phyloP scores from a whole-genome alignment of 2,113 vertebrate genomes.

The Suricata suricatta region DNA sequence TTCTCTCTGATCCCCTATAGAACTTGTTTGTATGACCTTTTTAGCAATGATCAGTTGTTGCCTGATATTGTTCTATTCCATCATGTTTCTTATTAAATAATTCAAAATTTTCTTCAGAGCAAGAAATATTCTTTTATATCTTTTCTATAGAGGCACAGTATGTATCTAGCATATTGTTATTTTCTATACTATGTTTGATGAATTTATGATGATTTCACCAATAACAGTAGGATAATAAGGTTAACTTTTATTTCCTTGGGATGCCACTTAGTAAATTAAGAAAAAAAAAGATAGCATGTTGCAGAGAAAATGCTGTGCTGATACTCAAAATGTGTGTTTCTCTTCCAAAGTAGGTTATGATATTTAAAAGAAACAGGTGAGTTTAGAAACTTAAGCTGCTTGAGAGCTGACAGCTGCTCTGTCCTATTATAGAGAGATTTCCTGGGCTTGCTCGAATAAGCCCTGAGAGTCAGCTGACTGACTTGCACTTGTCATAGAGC shows the following conservation, averaged over 20 bases:
- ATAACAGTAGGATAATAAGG: neutral
- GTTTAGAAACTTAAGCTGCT: constrained; percentile 41
- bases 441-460: constrained; percentile 5
- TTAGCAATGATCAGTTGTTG: neutral
- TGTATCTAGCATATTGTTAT: neutral
- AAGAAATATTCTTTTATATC: neutral
- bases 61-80: neutral
- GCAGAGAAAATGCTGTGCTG: neutral
- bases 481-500: neutral
- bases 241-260: neutral
- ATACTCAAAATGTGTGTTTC: neutral
- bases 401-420: constrained; percentile 49
- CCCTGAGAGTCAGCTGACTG: neutral
- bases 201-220: neutral
- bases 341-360: constrained; percentile 42
- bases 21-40: neutral
- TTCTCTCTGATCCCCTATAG: neutral
- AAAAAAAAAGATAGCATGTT: neutral
- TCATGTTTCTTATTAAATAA: neutral
- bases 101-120: neutral
- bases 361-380: constrained; percentile 58
- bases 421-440: constrained; percentile 55
- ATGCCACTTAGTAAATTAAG: neutral
- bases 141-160: neutral
- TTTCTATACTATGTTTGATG: neutral